phyloP scores from a whole-genome alignment of 2,888 invertebrate species.

The Bruchidius siliquastri region DNA sequence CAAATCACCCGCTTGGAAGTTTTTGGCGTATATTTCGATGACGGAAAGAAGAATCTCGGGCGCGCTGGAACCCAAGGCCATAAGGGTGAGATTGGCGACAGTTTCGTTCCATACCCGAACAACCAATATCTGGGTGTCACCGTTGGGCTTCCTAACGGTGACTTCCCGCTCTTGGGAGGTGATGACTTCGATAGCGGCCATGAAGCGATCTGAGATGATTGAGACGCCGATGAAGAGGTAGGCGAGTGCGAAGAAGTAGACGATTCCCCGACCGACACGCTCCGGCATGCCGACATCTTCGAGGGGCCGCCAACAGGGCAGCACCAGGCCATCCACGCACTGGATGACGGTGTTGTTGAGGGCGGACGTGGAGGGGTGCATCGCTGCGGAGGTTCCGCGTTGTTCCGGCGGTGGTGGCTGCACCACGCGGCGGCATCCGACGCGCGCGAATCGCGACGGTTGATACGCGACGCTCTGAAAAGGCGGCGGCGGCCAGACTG shows the following conservation, averaged over 20 bases:
- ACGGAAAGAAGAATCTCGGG: conserved; percentile 97
- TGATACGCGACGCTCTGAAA: not conserved
- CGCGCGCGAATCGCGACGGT: not conserved
- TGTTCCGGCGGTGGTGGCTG: too few relatives aligned
- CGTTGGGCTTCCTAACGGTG: conserved; percentile 81
- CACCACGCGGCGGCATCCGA: not conserved
- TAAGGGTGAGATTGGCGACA: conserved; percentile 95
- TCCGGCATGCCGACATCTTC: conserved; percentile 71
- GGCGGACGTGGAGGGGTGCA: not conserved
- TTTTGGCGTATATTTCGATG: conserved; percentile 94
- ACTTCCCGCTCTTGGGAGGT: conserved; percentile 96
- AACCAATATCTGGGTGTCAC: conserved; percentile 80
- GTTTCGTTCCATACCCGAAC: conserved; percentile 99
- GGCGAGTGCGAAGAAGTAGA: conserved; percentile 83
- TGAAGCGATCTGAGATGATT: conserved; percentile 97
- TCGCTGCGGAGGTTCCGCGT: not conserved
- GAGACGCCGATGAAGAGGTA: conserved; percentile 99
- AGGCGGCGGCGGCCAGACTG: not conserved
- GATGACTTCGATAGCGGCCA: conserved; percentile 96
- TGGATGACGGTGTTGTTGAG: conserved; percentile 15
- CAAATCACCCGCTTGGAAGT: conserved; percentile 92
- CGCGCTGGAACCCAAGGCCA: conserved; percentile 98
- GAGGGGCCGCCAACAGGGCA: conserved; percentile 87
- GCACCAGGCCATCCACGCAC: conserved; percentile 80
- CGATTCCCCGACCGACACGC: conserved; percentile 76